phyloP scores from a whole-genome alignment of 92 coral and sea anemone species.

The Phenganax subtilis region DNA sequence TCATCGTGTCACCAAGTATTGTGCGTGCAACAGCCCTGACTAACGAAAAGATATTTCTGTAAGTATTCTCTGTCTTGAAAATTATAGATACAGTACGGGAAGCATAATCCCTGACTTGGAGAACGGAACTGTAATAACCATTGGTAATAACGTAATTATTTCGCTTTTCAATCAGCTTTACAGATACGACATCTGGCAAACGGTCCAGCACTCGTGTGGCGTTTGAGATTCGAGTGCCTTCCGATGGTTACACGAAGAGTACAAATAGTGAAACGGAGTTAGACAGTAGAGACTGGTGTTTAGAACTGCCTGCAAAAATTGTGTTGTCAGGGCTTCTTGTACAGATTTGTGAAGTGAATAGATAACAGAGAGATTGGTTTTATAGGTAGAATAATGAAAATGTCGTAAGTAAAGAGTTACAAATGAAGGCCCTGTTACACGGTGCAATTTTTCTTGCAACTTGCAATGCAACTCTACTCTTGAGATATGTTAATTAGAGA shows the following conservation, averaged over 20 bases:
- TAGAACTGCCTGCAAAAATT: constrained; percentile 19
- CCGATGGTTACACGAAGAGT: constrained; percentile 70
- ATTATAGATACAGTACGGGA: not conserved
- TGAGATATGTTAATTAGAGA: too few species aligned
- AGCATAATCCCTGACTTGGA: too few species aligned
- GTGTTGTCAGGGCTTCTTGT: constrained; percentile 32
- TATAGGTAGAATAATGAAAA: too few species aligned
- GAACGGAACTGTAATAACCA: too few species aligned
- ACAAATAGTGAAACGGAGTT: constrained; percentile 36
- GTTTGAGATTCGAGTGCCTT: constrained; percentile 76
- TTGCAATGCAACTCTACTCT: too few species aligned
- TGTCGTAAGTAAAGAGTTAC: too few species aligned
- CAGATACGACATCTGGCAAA: constrained; percentile 78
- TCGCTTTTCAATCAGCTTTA: constrained; percentile 52
- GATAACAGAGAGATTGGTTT: constrained; percentile 5
- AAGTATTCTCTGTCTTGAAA: constrained; percentile 6
- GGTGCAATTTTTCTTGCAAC: too few species aligned
- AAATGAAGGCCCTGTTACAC: too few species aligned
- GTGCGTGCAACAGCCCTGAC: constrained; percentile 24
- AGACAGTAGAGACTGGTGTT: constrained; percentile 30
- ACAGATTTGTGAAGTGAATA: constrained; percentile 27
- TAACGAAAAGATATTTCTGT: constrained; percentile 32
- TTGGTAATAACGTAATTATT: too few species aligned
- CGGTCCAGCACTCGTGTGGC: constrained; percentile 76
- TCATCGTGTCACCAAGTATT: constrained; percentile 34